Conservation (phyloP, 2,113 vertebrate genomes). For the Thamnophis sirtalis region DNA sequence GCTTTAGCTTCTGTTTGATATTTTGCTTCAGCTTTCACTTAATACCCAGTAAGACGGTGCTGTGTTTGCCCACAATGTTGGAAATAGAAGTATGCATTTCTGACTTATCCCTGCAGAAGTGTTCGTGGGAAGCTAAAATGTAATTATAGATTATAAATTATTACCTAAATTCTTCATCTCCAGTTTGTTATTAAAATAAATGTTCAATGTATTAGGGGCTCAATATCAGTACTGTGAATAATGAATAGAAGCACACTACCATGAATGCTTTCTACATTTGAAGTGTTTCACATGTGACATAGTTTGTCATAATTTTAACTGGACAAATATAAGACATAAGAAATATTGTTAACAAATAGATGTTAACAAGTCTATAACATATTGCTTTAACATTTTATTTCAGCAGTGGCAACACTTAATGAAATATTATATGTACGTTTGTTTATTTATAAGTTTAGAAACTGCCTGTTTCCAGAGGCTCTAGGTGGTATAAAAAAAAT, state of each 20-base stretch:
- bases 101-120: neutral
- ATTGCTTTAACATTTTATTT: neutral
- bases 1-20: slow-evolving; percentile 7
- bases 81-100: neutral
- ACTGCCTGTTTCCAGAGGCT: neutral
- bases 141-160: slow-evolving; percentile 13
- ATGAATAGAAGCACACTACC: neutral
- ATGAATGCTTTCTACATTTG: neutral
- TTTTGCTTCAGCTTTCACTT: neutral
- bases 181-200: slow-evolving; percentile 6
- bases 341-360: no score
- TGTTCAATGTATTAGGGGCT: neutral
- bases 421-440: neutral
- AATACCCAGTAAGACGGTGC: neutral
- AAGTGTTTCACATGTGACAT: neutral
- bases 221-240: slow-evolving; percentile 15
- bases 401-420: neutral
- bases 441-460: neutral
- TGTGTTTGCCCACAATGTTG: neutral
- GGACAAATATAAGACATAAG: neutral
- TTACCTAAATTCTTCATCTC: slow-evolving; percentile 6
- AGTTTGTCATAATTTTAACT: neutral
- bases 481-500: neutral
- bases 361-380: neutral
- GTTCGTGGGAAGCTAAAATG: neutral